Evolutionary conservation across 2,113 vertebrate species (phyloP).

Genomic region (Ramphastos sulfuratus): DNA sequence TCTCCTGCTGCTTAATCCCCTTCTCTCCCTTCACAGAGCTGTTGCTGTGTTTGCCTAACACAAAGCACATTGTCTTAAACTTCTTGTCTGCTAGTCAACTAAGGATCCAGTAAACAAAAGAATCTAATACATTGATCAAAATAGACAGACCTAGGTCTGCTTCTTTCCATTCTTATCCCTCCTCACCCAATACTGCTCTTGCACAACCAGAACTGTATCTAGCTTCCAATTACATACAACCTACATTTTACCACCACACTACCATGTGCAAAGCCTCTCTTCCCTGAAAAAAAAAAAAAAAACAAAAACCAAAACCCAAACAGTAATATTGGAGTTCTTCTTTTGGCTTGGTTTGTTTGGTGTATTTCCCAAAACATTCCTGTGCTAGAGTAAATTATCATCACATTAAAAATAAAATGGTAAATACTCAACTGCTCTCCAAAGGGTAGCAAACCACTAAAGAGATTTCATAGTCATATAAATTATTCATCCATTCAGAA

Average conservation of each 20-base stretch:
- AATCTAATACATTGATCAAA: neutral
- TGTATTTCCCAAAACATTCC: neutral
- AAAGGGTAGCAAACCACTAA: neutral
- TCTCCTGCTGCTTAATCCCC: neutral
- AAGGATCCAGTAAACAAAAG: neutral
- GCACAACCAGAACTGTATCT: neutral
- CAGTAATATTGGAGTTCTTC: neutral
- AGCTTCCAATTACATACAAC: neutral
- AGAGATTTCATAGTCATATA: neutral
- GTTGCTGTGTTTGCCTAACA: neutral
- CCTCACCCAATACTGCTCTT: neutral
- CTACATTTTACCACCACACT: neutral
- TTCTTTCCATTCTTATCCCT: neutral
- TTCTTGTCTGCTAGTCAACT: neutral
- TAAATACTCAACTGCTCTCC: conserved; percentile 14
- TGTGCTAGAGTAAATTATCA: neutral
- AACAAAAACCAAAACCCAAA: neutral
- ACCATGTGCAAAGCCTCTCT: neutral
- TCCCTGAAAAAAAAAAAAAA: neutral
- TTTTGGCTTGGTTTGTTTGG: neutral
- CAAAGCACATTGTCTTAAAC: neutral
- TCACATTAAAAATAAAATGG: neutral
- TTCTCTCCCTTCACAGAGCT: neutral
- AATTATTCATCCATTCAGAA: conserved; percentile 16
- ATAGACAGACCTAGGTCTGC: neutral